These are phyloP conservation scores for Coturnix japonica DNA, from an alignment of 2,113 vertebrate genomes.

Conservation along the genomic window DNA sequence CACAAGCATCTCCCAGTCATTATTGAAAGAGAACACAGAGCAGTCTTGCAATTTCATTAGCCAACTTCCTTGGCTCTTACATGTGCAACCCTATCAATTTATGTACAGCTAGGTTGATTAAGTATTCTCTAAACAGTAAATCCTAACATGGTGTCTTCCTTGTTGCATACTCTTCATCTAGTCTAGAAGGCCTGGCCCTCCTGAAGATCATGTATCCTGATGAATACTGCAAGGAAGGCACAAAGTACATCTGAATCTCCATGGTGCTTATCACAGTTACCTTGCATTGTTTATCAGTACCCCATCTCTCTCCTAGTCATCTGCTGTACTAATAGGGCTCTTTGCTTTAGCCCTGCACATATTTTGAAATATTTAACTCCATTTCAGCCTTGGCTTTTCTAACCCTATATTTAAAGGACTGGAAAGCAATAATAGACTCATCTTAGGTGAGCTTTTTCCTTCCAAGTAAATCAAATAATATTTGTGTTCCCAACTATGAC, in stretches of 20 bases:
- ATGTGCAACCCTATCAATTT: not conserved
- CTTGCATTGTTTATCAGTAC: not conserved
- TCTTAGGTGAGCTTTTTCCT: not conserved
- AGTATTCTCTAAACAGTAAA: not conserved
- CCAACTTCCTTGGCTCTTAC: not conserved
- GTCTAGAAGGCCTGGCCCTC: not conserved
- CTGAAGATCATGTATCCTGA: not conserved
- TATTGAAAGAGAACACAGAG: not conserved
- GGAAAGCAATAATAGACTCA: not conserved
- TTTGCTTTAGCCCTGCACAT: not conserved
- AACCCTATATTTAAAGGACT: not conserved
- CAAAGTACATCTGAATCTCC: not conserved
- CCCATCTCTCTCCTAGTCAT: not conserved
- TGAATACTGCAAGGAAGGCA: not conserved
- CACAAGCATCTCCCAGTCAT: not conserved
- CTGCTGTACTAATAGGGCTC: not conserved
- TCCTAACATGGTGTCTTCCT: not conserved
- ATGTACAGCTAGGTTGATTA: not conserved
- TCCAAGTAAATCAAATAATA: not conserved
- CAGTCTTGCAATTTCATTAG: not conserved
- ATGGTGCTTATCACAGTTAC: not conserved
- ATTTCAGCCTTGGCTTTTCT: not conserved
- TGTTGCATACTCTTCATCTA: not conserved
- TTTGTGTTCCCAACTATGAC: not conserved
- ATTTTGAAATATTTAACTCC: not conserved